Conservation (phyloP, 2,797 vertebrate genomes). For the Periophthalmus magnuspinnatus region DNA sequence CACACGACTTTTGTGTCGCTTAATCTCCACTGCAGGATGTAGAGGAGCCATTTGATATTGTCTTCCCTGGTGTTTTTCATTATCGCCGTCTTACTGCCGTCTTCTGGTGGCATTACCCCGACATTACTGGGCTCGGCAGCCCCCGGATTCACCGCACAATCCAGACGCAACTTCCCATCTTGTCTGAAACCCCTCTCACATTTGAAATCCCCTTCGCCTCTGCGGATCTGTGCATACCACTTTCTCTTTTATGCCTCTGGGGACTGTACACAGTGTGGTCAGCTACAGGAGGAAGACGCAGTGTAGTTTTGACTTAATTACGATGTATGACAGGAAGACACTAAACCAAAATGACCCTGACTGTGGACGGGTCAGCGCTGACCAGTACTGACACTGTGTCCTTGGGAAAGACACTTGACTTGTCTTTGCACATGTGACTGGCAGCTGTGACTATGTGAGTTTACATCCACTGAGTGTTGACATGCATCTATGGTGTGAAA, state of each 20-base stretch:
- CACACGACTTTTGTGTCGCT: constrained; percentile 74
- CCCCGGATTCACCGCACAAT: constrained; percentile 82
- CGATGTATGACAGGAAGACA: background rate
- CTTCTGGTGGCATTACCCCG: constrained; percentile 92
- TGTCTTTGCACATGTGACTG: too few species aligned
- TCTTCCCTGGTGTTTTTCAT: constrained; percentile 99
- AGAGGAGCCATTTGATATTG: constrained; percentile 99
- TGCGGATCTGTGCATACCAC: constrained; percentile 51
- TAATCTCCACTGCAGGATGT: constrained; percentile 99
- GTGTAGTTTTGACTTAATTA: constrained; percentile 17
- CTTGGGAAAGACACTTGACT: background rate
- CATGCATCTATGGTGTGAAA: background rate
- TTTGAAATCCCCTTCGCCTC: constrained; percentile 67
- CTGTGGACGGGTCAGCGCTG: background rate
- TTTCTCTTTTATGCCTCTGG: constrained; percentile 40
- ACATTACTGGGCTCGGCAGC: constrained; percentile 97
- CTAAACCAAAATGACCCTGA: background rate
- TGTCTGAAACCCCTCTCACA: constrained; percentile 63
- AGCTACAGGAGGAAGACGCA: constrained; percentile 35
- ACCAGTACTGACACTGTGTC: background rate
- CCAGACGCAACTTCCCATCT: constrained; percentile 73
- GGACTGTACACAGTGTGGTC: constrained; percentile 49
- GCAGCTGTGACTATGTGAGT: too few species aligned
- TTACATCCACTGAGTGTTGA: background rate
- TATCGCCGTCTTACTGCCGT: constrained; percentile 91